Evolutionary conservation across 2,888 invertebrate genomes (phyloP).

Genomic region (Folsomia candida): DNA sequence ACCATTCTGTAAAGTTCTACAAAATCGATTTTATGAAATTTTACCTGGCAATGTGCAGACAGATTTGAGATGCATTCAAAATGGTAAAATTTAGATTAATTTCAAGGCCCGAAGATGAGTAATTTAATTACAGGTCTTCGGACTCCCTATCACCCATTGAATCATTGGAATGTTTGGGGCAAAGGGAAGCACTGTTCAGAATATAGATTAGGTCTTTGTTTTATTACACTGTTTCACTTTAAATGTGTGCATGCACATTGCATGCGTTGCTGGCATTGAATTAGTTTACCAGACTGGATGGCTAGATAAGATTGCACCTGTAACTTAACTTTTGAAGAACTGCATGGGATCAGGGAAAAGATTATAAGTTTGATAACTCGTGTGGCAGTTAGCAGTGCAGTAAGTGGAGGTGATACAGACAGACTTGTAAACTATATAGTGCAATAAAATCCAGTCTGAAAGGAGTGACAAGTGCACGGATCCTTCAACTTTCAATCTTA

Average conservation of each 20-base stretch:
- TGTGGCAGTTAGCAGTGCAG: background rate
- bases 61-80: no score
- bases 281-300: background rate
- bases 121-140: background rate
- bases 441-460: no score
- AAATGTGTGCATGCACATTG: background rate
- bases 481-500: no score
- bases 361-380: background rate
- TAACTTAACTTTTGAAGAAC: background rate
- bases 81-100: background rate
- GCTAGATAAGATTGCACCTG: background rate
- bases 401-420: background rate
- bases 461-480: no score
- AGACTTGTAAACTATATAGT: no score
- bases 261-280: background rate
- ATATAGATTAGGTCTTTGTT: background rate
- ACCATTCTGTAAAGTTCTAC: no score
- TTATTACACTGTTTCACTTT: background rate
- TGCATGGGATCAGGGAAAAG: background rate
- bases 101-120: background rate
- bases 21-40: no score
- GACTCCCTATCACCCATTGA: background rate
- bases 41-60: no score
- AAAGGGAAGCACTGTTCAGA: background rate
- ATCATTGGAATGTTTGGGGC: background rate